Base-by-base conservation (phyloP, 1,140 invertebrate genomes). In the Drosophila miranda region DNA sequence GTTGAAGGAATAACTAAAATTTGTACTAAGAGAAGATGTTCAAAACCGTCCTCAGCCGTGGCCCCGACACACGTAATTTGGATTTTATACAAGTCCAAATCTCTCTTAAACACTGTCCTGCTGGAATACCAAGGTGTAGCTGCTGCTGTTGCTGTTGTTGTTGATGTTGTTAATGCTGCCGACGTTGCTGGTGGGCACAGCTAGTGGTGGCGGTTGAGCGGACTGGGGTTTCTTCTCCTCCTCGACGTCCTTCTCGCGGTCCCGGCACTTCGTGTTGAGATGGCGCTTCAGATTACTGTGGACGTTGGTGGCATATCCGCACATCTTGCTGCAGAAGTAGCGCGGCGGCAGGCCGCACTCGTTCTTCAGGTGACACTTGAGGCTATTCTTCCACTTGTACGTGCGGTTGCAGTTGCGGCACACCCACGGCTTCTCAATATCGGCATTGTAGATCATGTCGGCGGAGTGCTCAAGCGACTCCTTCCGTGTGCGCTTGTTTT, bases 281-380 rank as follows among this genome's bases (percentile, higher is more conserved):
- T 93, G 92, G 41, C 92, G 90, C 83, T 93, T 93, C 52, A 93
- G 52, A 75, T 93, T 93, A 56, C 92, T 92, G 46, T 93, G 92
- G 63, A 93, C 93, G 75, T 93, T 92, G 13, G 93, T 92, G 69
- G 90, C 92, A 82, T 93, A 93, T 38, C 91, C 86, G 73, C 93
- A 93, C 58, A 90, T 83, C 62, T 91, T 90, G 64, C 80, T 89
- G 67, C 91, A 92, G 49, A 90, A 91, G 43, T 91, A 92, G 19
- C 90, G 91, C 2, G 91, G 91, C 51, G 87, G 90, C 75, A 92
- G 71, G 0, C 90, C 90, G 54, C 92, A 92, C 60, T 92, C 92
- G 62, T 91, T 91, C 67, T 91, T 91, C 67, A 91, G 76, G 72
- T 92, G 92, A 77, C 91, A 91, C 69, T 91, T 91, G 30, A 91